A percentile compares a stretch with the other conserved stretches of the same genome.
phyloP scores from a whole-genome alignment of 2,113 vertebrate species.

The Odocoileus hemionus region DNA sequence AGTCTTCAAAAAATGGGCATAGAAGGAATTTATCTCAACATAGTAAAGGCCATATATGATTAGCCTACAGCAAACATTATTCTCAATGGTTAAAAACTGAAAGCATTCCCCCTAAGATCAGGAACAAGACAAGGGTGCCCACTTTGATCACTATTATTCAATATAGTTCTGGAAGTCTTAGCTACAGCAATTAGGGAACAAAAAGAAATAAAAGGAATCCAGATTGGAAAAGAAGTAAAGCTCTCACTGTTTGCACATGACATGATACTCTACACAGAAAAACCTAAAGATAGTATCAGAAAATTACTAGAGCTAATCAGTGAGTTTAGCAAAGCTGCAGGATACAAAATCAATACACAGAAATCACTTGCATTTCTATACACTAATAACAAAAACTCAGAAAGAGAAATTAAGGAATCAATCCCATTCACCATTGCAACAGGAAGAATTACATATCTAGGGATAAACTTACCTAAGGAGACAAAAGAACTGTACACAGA shows the following conservation, averaged over 20 bases:
- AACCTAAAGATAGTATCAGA: not conserved
- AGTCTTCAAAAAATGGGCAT: not conserved
- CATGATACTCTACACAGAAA: not conserved
- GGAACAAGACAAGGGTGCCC: not conserved
- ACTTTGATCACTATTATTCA: not conserved
- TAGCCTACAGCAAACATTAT: not conserved
- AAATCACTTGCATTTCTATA: not conserved
- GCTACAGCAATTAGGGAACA: not conserved
- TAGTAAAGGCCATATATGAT: not conserved
- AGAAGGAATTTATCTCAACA: not conserved
- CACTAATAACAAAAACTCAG: not conserved
- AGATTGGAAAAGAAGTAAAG: not conserved
- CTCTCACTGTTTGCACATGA: not conserved
- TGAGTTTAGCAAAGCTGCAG: not conserved
- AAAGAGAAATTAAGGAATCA: not conserved
- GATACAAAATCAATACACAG: not conserved
- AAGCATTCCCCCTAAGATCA: not conserved
- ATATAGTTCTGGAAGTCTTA: not conserved
- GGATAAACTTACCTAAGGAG: not conserved
- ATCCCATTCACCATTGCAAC: not conserved
- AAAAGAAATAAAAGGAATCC: not conserved
- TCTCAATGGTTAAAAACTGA: not conserved
- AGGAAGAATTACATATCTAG: not conserved
- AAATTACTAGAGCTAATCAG: not conserved
- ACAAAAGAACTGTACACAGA: not conserved